phyloP scores from a whole-genome alignment of 2,113 vertebrate genomes.

The Ammodytes marinus region DNA sequence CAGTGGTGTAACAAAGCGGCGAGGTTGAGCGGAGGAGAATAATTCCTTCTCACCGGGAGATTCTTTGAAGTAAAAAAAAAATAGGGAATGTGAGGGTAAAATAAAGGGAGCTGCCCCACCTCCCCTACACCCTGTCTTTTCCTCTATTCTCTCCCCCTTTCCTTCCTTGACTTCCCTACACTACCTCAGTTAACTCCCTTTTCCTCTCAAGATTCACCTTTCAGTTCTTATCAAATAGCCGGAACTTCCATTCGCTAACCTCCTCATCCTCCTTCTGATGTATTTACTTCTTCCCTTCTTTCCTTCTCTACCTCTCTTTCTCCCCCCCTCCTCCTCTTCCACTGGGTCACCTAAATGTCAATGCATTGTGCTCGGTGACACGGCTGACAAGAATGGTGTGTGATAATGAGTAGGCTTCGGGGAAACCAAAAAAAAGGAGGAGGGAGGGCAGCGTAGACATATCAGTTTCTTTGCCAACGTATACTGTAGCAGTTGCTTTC shows the following conservation, averaged over 20 bases:
- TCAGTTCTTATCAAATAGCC: constrained; percentile 12
- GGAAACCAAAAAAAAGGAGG: constrained; percentile 43
- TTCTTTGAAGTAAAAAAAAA: constrained; percentile 75
- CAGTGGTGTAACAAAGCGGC: constrained; percentile 43
- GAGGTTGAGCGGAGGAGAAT: constrained; percentile 67
- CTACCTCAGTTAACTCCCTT: constrained; percentile 23
- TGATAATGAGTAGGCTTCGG: constrained; percentile 63
- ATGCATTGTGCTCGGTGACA: constrained; percentile 66
- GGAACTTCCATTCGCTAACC: constrained; percentile 6
- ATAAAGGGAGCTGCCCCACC: constrained; percentile 32
- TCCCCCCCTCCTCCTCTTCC: constrained; percentile 33
- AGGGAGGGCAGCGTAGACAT: constrained; percentile 26
- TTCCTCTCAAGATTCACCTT: constrained; percentile 14
- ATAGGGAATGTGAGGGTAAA: constrained; percentile 53
- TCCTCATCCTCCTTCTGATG: constrained; percentile 2
- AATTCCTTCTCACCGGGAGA: constrained; percentile 72
- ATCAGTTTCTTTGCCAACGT: constrained; percentile 58
- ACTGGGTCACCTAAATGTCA: constrained; percentile 72
- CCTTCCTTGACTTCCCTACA: constrained; percentile 18
- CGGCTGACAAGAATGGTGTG: constrained; percentile 59
- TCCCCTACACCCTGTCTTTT: not conserved
- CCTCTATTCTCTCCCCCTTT: constrained; percentile 24
- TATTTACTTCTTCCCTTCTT: constrained; percentile 12
- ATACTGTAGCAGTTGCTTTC: not conserved
- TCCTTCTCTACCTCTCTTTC: not conserved